Conservation (phyloP, 1,140 invertebrate species). For the Drosophila subobscura region DNA sequence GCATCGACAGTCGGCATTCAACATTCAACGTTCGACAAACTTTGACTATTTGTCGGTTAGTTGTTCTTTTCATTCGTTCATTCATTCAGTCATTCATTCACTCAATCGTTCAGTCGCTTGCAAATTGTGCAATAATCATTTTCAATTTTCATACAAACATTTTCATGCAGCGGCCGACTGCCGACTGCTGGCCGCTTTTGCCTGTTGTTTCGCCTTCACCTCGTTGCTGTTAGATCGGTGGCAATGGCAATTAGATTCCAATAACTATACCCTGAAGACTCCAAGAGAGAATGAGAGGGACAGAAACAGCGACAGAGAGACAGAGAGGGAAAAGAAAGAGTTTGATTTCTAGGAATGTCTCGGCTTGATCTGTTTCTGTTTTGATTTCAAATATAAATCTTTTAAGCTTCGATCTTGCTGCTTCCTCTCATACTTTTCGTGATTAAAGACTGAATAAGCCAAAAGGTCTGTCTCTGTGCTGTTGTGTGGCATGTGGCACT, state of each 20-base stretch:
- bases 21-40: conserved; percentile 17
- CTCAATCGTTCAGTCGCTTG: conserved; percentile 22
- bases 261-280: conserved; percentile 22
- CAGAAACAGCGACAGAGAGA: no score
- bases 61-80: conserved; percentile 20
- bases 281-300: no score
- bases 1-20: conserved; percentile 39
- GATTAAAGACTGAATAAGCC: conserved; percentile 69
- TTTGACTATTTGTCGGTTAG: conserved; percentile 68
- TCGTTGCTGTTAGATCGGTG: conserved; percentile 78
- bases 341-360: no score
- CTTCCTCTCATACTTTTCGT: conserved; percentile 13
- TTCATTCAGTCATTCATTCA: no score
- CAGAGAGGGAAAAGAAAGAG: no score
- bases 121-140: conserved; percentile 75
- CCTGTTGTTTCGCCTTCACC: conserved; percentile 65
- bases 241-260: conserved; percentile 72
- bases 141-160: conserved; percentile 80
- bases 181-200: conserved; percentile 13
- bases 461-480: background rate
- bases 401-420: no score
- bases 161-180: conserved; percentile 39
- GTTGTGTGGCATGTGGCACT: conserved; percentile 44
- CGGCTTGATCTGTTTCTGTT: no score
- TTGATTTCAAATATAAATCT: no score